These are phyloP conservation scores for Synanthedon myopaeformis DNA, from an alignment of 2,888 invertebrate genomes.

Conservation along the genomic window DNA sequence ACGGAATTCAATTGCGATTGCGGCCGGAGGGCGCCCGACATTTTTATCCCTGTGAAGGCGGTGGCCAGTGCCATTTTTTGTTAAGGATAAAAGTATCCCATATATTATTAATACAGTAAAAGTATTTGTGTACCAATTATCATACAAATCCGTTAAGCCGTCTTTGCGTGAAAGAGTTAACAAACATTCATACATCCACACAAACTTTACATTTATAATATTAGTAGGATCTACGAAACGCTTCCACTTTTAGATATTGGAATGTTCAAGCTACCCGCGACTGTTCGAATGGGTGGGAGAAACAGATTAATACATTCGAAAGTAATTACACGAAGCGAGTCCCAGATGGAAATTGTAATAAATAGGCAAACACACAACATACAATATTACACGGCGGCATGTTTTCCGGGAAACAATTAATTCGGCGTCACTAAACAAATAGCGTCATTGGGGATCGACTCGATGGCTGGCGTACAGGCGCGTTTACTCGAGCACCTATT, in stretches of 20 bases:
- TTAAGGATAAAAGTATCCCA: too few species aligned
- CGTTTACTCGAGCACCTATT: conserved; percentile 57
- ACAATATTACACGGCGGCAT: conserved; percentile 13
- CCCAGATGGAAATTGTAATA: neutral
- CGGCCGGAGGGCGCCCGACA: too few species aligned
- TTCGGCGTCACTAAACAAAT: conserved; percentile 56
- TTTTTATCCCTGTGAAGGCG: too few species aligned
- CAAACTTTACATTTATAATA: too few species aligned
- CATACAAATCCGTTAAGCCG: too few species aligned
- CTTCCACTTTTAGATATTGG: conserved; percentile 24
- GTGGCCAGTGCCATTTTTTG: too few species aligned
- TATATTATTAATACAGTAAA: too few species aligned
- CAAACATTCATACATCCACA: too few species aligned
- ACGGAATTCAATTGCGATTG: too few species aligned
- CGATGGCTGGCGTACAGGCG: conserved; percentile 18
- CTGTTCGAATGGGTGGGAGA: neutral
- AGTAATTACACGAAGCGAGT: neutral
- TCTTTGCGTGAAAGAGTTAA: too few species aligned
- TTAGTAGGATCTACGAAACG: conserved; percentile 1
- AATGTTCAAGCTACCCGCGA: conserved; percentile 2
- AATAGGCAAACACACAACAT: neutral
- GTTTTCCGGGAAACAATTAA: conserved; percentile 52
- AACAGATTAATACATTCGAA: neutral
- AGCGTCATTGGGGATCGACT: conserved; percentile 48
- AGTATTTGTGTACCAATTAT: too few species aligned